These are phyloP conservation scores for Notiomystis cincta DNA, from an alignment of 2,113 vertebrate genomes.

Conservation along the genomic window DNA sequence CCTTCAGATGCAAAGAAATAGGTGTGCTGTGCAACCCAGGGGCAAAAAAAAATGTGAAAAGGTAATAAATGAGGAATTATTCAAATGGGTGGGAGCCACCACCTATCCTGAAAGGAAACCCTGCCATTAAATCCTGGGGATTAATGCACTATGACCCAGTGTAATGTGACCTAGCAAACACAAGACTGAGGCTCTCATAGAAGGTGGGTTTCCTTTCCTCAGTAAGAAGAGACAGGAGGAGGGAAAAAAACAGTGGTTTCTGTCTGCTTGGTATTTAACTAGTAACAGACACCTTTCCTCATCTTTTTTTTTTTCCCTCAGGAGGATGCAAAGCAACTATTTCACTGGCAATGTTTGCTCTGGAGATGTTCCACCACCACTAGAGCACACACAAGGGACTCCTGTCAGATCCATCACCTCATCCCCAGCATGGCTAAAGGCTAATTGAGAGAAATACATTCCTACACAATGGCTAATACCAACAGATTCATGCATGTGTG, in stretches of 20 bases:
- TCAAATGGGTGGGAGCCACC: not conserved
- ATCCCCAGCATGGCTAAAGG: not conserved
- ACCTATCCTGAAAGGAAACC: not conserved
- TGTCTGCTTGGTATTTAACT: not conserved
- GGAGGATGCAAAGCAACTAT: not conserved
- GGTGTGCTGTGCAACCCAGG: not conserved
- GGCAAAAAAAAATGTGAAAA: not conserved
- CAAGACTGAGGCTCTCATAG: not conserved
- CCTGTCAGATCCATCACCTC: conserved; percentile 10
- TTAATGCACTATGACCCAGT: not conserved
- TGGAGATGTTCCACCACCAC: conserved; percentile 31
- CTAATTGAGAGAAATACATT: not conserved
- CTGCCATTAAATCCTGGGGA: not conserved
- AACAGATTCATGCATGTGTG: not conserved
- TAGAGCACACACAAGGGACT: not conserved
- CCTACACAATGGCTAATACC: not conserved
- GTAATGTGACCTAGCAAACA: not conserved
- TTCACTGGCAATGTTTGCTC: conserved; percentile 13
- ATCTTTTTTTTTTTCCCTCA: not conserved
- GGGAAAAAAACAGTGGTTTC: not conserved
- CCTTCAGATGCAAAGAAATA: not conserved
- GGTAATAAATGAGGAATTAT: not conserved
- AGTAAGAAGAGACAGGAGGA: not conserved
- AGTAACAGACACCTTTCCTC: not conserved
- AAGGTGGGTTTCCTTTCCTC: not conserved